Evolutionary conservation across 1,140 invertebrate species (phyloP).

Genomic region (Penaeus chinensis): DNA sequence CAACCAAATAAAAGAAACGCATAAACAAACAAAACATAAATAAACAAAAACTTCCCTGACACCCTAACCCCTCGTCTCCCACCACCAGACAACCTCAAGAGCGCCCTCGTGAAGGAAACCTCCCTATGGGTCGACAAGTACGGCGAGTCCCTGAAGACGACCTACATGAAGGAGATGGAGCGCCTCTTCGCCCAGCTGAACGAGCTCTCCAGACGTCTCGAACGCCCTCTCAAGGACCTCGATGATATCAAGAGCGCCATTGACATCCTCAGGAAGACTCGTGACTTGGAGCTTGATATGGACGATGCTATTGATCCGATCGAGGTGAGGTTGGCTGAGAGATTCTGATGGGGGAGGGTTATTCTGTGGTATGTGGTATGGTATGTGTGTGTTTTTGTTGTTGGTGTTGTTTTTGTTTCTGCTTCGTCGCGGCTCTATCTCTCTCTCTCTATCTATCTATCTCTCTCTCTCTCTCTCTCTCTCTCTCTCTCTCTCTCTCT

Average conservation of each 20-base stretch:
- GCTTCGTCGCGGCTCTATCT: neutral
- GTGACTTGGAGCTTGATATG: slow-evolving; percentile 95
- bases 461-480: no score
- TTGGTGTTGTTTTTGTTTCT: neutral
- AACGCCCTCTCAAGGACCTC: slow-evolving; percentile 87
- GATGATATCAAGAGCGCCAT: slow-evolving; percentile 94
- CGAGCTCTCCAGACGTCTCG: slow-evolving; percentile 88
- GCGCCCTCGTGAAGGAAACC: slow-evolving; percentile 85
- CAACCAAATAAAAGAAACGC: no score
- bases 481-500: neutral
- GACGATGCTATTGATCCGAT: slow-evolving; percentile 93
- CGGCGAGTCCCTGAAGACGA: slow-evolving; percentile 92
- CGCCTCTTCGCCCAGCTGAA: slow-evolving; percentile 93
- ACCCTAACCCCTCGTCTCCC: slow-evolving; percentile 57
- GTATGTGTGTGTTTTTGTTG: neutral
- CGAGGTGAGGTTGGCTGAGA: slow-evolving; percentile 74
- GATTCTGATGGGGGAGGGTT: neutral
- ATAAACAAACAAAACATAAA: neutral
- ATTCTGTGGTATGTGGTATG: neutral
- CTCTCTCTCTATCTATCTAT: no score
- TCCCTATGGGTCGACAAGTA: slow-evolving; percentile 80
- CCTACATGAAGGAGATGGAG: slow-evolving; percentile 94
- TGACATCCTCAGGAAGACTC: slow-evolving; percentile 91
- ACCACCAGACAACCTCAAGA: slow-evolving; percentile 83
- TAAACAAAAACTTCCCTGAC: slow-evolving; percentile 57